These are phyloP conservation scores for Megamerina dolium DNA, from an alignment of 2,888 invertebrate genomes.

Conservation along the genomic window DNA sequence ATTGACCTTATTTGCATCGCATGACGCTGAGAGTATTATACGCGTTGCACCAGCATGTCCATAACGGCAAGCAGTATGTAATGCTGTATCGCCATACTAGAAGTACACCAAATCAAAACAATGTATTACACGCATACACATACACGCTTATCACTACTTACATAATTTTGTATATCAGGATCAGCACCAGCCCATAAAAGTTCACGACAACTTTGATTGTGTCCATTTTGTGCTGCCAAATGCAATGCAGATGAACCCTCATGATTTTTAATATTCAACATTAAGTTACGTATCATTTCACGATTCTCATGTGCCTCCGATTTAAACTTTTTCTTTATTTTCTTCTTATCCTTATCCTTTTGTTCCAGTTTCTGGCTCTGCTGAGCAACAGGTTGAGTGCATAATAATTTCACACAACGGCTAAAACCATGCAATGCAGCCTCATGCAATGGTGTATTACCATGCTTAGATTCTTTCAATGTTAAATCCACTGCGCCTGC, in stretches of 20 bases:
- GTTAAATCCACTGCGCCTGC: slow-evolving; percentile 1
- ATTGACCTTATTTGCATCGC: slow-evolving; percentile 81
- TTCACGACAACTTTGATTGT: slow-evolving; percentile 89
- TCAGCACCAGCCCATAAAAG: slow-evolving; percentile 80
- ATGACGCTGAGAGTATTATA: slow-evolving; percentile 85
- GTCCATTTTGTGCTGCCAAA: slow-evolving; percentile 92
- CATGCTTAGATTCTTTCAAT: slow-evolving; percentile 57
- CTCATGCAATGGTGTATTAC: slow-evolving; percentile 90
- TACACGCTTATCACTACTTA: slow-evolving; percentile 41
- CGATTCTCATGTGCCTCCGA: slow-evolving; percentile 32
- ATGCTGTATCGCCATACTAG: slow-evolving; percentile 89
- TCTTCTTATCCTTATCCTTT: slow-evolving; percentile 28
- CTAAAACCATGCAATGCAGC: slow-evolving; percentile 94
- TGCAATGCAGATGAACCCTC: slow-evolving; percentile 92
- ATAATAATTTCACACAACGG: slow-evolving; percentile 69
- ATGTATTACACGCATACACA: too few relatives aligned
- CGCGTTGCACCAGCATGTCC: slow-evolving; percentile 94
- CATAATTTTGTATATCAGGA: slow-evolving; percentile 86
- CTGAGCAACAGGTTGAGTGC: slow-evolving; percentile 30
- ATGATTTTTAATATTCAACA: slow-evolving; percentile 63
- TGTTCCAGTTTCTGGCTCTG: slow-evolving; percentile 11
- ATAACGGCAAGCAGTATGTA: slow-evolving; percentile 91
- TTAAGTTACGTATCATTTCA: slow-evolving; percentile 57
- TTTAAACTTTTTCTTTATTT: slow-evolving; percentile 33
- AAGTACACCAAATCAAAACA: too few relatives aligned